These are phyloP conservation scores for Peromyscus attwateri DNA, from an alignment of 2,797 vertebrate genomes.

Conservation along the genomic window DNA sequence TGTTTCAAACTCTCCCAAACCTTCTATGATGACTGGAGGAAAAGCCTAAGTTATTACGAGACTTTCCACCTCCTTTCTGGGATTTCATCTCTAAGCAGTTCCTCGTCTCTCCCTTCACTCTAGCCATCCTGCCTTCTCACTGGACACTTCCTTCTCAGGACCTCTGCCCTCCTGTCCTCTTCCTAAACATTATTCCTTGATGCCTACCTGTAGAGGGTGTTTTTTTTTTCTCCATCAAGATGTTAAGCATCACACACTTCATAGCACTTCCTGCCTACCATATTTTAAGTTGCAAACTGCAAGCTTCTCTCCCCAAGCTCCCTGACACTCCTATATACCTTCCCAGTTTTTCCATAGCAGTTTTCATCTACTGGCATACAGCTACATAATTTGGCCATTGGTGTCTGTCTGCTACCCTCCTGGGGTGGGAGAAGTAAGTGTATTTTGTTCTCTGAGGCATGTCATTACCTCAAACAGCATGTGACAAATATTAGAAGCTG, in stretches of 20 bases:
- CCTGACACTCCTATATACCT: neutral
- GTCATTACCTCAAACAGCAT: neutral
- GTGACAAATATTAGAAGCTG: neutral
- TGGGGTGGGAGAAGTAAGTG: neutral
- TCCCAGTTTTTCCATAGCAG: neutral
- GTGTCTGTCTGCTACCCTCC: neutral
- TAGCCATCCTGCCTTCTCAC: neutral
- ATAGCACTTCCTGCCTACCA: neutral
- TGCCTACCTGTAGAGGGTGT: neutral
- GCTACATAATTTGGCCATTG: neutral
- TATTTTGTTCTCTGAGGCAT: neutral
- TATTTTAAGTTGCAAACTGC: conserved; percentile 14
- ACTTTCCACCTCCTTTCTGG: neutral
- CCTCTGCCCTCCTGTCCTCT: neutral
- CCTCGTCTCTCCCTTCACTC: neutral
- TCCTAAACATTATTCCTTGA: neutral
- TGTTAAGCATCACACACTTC: neutral
- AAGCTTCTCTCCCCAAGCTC: neutral
- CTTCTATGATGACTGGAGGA: neutral
- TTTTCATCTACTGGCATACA: neutral
- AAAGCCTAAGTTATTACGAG: neutral
- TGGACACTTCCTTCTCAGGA: neutral
- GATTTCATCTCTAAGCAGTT: neutral
- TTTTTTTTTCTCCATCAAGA: neutral
- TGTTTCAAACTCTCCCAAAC: neutral